These are phyloP conservation scores for Syncerus caffer DNA, from an alignment of 2,797 vertebrate species.

Conservation along the genomic window DNA sequence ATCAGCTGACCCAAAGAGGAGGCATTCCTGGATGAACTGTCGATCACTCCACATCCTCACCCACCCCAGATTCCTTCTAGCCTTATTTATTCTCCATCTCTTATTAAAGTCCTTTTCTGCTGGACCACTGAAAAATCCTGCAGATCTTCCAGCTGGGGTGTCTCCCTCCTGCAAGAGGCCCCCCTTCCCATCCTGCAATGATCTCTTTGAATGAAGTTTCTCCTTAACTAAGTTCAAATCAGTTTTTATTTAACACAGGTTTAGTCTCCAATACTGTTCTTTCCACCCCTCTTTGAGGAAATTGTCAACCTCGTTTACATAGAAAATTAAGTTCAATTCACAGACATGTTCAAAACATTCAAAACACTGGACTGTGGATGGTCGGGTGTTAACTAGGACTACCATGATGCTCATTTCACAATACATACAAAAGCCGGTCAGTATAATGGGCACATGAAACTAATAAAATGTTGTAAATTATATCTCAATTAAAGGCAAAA, in stretches of 20 bases:
- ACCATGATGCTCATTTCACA: neutral
- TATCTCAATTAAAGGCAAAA: neutral
- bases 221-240: neutral
- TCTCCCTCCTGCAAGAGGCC: neutral
- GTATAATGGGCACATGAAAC: neutral
- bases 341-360: neutral
- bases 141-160: neutral
- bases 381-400: neutral
- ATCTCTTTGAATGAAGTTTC: neutral
- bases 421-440: neutral
- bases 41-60: neutral
- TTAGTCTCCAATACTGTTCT: neutral
- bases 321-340: neutral
- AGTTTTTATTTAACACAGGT: neutral
- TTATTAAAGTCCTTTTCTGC: neutral
- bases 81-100: neutral
- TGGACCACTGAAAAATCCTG: neutral
- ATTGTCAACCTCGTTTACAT: neutral
- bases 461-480: neutral
- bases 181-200: neutral
- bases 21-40: neutral
- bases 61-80: neutral
- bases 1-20: neutral
- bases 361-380: neutral
- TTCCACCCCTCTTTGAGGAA: neutral